phyloP scores from a whole-genome alignment of 2,797 vertebrate species.

The Etheostoma perlongum region DNA sequence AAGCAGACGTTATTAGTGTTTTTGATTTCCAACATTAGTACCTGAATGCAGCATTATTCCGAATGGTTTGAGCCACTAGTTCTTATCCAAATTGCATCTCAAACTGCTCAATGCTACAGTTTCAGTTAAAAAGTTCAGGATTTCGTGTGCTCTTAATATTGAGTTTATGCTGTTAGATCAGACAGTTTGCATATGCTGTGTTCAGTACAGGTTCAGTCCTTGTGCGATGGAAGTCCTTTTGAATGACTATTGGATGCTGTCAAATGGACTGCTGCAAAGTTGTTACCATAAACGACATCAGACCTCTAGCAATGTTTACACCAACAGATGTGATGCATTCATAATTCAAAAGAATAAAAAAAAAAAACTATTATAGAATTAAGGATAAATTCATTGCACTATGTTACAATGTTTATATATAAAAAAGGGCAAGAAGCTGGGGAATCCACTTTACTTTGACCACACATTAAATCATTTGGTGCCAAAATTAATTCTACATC shows the following conservation, averaged over 20 bases:
- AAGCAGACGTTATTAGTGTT: accelerated
- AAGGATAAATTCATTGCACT: neutral
- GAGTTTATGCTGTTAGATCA: neutral
- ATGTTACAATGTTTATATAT: neutral
- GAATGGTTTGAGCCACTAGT: neutral
- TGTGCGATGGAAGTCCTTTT: neutral
- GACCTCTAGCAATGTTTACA: neutral
- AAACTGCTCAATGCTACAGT: neutral
- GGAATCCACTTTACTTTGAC: neutral
- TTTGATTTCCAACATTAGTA: neutral
- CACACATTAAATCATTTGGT: neutral
- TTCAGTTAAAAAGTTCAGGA: neutral
- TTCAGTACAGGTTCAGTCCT: neutral
- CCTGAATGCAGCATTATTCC: constrained; percentile 6
- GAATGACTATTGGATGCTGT: neutral
- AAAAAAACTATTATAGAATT: neutral
- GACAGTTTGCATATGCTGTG: neutral
- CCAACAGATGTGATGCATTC: neutral
- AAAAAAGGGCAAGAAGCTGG: neutral
- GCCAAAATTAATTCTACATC: neutral
- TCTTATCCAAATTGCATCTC: neutral
- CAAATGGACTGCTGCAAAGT: neutral
- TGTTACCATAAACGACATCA: neutral
- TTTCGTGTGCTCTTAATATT: too few species aligned
- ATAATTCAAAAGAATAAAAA: neutral